Percentiles rank a stretch among this genome's conserved stretches.
These are phyloP conservation scores for Cephus pygmeus DNA, from an alignment of 2,888 invertebrate species.

Conservation along the genomic window DNA sequence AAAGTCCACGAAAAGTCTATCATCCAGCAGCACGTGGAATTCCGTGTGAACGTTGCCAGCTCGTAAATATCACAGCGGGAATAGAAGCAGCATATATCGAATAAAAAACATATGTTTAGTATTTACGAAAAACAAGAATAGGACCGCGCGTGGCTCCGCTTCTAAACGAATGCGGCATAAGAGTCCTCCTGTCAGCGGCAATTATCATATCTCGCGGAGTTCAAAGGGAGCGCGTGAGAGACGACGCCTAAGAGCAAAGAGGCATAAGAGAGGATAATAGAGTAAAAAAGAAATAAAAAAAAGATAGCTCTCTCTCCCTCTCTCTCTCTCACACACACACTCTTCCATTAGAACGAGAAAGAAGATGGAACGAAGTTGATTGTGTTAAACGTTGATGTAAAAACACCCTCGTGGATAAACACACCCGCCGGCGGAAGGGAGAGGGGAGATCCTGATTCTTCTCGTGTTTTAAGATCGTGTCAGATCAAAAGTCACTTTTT, in stretches of 20 bases:
- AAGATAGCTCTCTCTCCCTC: not conserved
- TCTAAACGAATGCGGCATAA: not conserved
- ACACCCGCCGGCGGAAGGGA: conserved; percentile 10
- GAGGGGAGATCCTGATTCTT: not conserved
- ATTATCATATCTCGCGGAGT: conserved; percentile 45
- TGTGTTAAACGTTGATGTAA: conserved; percentile 39
- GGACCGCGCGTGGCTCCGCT: not conserved
- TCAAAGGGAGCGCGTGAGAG: conserved; percentile 41
- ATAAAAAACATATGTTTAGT: conserved; percentile 5
- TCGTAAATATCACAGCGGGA: conserved; percentile 7
- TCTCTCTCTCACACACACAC: no score
- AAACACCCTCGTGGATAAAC: conserved; percentile 28
- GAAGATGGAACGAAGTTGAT: conserved; percentile 14
- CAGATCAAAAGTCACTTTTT: conserved; percentile 9
- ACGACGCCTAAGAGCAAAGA: conserved; percentile 31
- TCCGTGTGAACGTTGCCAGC: not conserved
- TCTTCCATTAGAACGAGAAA: not conserved
- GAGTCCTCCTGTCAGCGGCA: conserved; percentile 30
- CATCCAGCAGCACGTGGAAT: not conserved
- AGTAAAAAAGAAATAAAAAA: not conserved
- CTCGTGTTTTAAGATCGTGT: conserved; percentile 9
- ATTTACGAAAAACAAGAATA: conserved; percentile 6
- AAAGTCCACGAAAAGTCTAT: not conserved
- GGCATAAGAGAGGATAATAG: conserved; percentile 12
- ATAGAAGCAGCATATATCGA: not conserved